These are phyloP conservation scores for Hassar affinis DNA, from an alignment of 2,113 vertebrate genomes.

Conservation along the genomic window DNA sequence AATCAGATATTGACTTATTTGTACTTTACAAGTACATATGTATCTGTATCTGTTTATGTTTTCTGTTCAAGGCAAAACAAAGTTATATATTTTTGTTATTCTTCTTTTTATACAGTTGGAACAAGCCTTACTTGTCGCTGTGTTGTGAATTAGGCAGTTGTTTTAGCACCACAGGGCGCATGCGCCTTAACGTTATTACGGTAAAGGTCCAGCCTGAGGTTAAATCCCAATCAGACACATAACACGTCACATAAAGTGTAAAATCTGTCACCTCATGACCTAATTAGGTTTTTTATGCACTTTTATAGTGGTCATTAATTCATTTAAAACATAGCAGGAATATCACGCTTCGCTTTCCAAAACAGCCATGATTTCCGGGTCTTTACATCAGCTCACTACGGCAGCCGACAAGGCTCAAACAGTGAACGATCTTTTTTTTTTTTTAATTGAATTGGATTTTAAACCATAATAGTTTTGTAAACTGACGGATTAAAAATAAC, in stretches of 20 bases:
- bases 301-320: rapidly evolving
- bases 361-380: conserved; percentile 23
- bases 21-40: not conserved
- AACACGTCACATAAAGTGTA: not conserved
- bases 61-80: not conserved
- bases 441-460: not conserved
- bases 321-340: not conserved
- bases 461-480: not conserved
- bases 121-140: not conserved
- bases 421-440: not conserved
- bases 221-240: not conserved
- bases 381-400: conserved; percentile 55
- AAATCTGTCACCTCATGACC: not conserved
- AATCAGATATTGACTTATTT: not conserved
- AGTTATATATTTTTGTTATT: not conserved
- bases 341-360: not conserved
- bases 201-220: not conserved
- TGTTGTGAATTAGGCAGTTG: not conserved
- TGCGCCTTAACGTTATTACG: not conserved
- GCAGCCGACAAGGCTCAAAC: conserved; percentile 47
- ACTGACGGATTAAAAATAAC: too few species aligned
- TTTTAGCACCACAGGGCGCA: not conserved
- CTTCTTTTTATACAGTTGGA: not conserved
- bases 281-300: not conserved
- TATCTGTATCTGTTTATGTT: not conserved